Evolutionary conservation across 2,797 vertebrate species (phyloP), one percentile per base, ranked within the genome.

Genomic region (Chromobotia macracanthus): DNA sequence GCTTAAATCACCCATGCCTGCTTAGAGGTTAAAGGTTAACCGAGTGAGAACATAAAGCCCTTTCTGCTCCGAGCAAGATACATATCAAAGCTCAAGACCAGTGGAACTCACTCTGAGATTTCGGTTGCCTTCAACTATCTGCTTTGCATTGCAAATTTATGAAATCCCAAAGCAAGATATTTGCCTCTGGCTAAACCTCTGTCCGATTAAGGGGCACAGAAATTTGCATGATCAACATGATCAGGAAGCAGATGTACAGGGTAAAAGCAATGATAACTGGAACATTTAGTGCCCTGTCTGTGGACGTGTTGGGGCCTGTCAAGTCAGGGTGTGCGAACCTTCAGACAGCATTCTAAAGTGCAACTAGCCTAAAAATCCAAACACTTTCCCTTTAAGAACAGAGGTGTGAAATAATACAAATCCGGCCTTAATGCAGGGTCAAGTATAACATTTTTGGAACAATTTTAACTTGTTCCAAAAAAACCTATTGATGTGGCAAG

Each of bases 71-170:
- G 66, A 80, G 78, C 2, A 13, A 66, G 60, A 51, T 61, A 38
- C 73, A 88, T 86, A 91, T 92, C 90, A 72, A 55, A 13, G 55
- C 63, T 58, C 38, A 16, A 55, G 2, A 81, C 84, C 78, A 44
- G 69, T 35, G 38, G 76, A 83, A 82, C 84, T 80, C n/a, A 83
- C 81, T 77, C 61, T 18, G 65, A 0, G 53, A 82, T 88, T 90
- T 61, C 58, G 83, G 81, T 74, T 35, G 69, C 55, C 60, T 80
- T 64, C 82, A 83, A 80, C 65, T 63, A 77, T 80, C 76, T 77
- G 70, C 63, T 85, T 93, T 92, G 88, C 89, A 92, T 91, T 85
- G 70, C 84, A 87, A 84, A 86, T 82, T 35, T 69, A 76, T 19
- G 46, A 71, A 61, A 63, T 71, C 71, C 51, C 46, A 71, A 65